These are phyloP conservation scores for Tamias sibiricus DNA, from an alignment of 2,113 vertebrate species.

Conservation along the genomic window DNA sequence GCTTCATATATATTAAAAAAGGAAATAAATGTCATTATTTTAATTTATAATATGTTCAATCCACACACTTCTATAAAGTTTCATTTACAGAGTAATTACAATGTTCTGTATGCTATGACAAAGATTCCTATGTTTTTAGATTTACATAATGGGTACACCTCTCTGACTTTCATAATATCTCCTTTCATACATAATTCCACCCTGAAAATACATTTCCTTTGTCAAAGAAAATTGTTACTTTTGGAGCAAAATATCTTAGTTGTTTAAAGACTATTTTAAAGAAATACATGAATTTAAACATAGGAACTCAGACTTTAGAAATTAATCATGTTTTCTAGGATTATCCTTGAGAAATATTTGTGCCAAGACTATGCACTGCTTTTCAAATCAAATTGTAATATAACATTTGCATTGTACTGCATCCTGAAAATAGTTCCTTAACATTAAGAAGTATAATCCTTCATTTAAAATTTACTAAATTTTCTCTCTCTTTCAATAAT, in stretches of 20 bases:
- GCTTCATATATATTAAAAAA: not conserved
- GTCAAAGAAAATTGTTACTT: slow-evolving; percentile 81
- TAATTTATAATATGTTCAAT: slow-evolving; percentile 31
- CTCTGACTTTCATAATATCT: not conserved
- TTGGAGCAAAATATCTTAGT: slow-evolving; percentile 69
- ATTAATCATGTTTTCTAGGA: not conserved
- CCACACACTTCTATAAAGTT: slow-evolving; percentile 53
- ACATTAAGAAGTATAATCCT: not conserved
- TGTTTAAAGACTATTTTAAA: slow-evolving; percentile 77
- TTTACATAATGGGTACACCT: not conserved
- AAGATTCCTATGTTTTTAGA: slow-evolving; percentile 76
- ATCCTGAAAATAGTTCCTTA: not conserved
- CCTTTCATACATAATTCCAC: slow-evolving; percentile 20
- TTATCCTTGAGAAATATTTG: not conserved
- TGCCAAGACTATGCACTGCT: not conserved
- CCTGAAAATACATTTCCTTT: slow-evolving; percentile 36
- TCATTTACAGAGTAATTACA: slow-evolving; percentile 75
- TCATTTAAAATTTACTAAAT: not conserved
- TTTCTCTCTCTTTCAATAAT: not conserved
- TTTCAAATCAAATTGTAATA: slow-evolving; percentile 21
- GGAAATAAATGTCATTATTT: not conserved
- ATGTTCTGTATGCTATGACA: slow-evolving; percentile 77
- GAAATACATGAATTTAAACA: slow-evolving; percentile 20
- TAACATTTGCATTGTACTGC: not conserved
- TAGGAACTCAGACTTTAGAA: not conserved